Conservation (phyloP, 2,797 vertebrate genomes). For the Lepilemur ruficaudatus region DNA sequence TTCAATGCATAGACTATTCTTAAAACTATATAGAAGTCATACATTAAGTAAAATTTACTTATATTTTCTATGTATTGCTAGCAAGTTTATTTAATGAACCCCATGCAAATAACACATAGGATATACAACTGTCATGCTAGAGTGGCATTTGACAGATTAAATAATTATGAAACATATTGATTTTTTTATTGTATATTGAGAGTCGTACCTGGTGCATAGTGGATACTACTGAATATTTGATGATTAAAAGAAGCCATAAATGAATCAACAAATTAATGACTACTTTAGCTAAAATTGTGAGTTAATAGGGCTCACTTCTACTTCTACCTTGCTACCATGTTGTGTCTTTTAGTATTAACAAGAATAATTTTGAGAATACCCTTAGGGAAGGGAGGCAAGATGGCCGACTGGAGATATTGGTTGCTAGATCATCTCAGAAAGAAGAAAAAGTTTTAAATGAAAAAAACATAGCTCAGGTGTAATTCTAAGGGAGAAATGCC, state of each 20-base stretch:
- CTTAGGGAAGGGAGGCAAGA: not conserved
- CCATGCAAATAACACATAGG: not conserved
- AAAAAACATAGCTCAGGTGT: not conserved
- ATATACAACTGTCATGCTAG: not conserved
- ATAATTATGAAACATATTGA: not conserved
- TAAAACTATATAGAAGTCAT: not conserved
- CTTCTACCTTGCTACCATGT: not conserved
- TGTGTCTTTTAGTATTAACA: not conserved
- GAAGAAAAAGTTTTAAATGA: not conserved
- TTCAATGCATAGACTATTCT: not conserved
- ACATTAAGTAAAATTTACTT: not conserved
- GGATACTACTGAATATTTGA: not conserved
- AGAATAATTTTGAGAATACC: not conserved
- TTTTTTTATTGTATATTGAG: not conserved
- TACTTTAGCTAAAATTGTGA: not conserved
- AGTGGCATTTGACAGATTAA: not conserved
- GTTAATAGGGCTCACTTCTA: not conserved
- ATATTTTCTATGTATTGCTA: not conserved
- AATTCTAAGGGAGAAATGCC: not conserved
- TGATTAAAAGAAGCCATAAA: not conserved
- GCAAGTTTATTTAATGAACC: not conserved
- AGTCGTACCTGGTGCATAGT: not conserved
- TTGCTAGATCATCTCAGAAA: not conserved
- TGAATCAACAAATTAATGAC: not conserved
- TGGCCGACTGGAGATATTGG: not conserved